phyloP scores from a whole-genome alignment of 1,140 invertebrate species.

The Probaryconus sp. region DNA sequence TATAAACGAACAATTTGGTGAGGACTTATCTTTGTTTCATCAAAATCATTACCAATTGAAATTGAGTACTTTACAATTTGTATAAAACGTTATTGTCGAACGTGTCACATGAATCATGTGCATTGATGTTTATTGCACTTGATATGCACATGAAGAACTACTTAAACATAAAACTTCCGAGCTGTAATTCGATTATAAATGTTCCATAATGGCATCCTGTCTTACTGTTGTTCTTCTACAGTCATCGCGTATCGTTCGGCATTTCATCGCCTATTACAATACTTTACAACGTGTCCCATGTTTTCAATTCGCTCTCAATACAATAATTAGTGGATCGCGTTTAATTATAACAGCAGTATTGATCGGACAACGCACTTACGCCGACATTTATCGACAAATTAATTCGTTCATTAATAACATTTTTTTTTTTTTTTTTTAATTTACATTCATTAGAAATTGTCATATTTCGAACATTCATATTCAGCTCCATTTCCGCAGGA shows the following conservation, averaged over 20 bases:
- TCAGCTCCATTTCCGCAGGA: too few species aligned
- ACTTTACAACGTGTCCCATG: conserved; percentile 35
- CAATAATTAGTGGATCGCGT: conserved; percentile 34
- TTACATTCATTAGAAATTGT: too few species aligned
- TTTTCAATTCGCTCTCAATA: conserved; percentile 35
- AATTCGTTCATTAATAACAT: neutral
- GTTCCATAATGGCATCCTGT: conserved; percentile 51
- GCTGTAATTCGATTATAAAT: conserved; percentile 54
- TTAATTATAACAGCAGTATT: conserved; percentile 19
- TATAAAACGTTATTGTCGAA: neutral
- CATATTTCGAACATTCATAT: too few species aligned
- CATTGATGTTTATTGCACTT: neutral
- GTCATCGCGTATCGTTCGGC: conserved; percentile 9
- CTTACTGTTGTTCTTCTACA: conserved; percentile 31
- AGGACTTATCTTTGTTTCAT: too few species aligned
- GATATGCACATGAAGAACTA: conserved; percentile 11
- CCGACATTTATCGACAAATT: conserved; percentile 8
- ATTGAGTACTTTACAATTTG: too few species aligned
- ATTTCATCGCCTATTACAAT: conserved; percentile 31
- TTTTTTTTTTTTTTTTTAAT: conserved; percentile 3
- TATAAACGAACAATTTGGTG: too few species aligned
- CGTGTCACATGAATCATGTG: neutral
- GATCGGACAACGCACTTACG: neutral
- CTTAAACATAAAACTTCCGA: conserved; percentile 21
- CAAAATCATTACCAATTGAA: too few species aligned